Conservation (phyloP, 2,888 invertebrate species). For the Platerodrilus igneus region DNA sequence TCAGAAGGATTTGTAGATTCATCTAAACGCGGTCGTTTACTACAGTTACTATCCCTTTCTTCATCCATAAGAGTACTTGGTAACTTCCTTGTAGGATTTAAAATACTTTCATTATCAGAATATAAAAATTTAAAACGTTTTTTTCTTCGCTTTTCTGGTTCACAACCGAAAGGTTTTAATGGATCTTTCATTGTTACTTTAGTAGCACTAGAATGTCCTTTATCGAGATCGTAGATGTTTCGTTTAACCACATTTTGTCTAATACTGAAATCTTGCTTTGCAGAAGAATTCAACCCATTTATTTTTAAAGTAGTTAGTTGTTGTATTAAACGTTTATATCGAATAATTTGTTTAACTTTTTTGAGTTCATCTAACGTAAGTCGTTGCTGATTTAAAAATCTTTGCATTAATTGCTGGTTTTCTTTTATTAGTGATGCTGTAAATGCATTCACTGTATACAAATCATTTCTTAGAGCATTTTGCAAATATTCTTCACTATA, state of each 20-base stretch:
- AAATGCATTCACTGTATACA: slow-evolving; percentile 13
- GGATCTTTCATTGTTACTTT: slow-evolving; percentile 8
- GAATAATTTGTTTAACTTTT: slow-evolving; percentile 25
- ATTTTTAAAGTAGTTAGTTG: slow-evolving; percentile 12
- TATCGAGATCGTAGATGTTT: not conserved
- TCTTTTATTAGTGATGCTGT: slow-evolving; percentile 16
- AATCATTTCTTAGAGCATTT: slow-evolving; percentile 15
- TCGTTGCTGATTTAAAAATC: slow-evolving; percentile 23
- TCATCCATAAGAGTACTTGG: not conserved
- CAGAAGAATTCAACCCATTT: slow-evolving; percentile 5
- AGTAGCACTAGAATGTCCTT: slow-evolving; percentile 6
- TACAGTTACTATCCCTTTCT: no score
- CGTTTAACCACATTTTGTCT: not conserved
- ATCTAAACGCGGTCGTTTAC: slow-evolving; percentile 13
- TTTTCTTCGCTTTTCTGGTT: slow-evolving; percentile 15
- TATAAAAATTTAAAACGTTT: slow-evolving; percentile 27
- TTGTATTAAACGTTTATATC: slow-evolving; percentile 23
- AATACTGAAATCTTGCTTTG: not conserved
- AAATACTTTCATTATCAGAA: slow-evolving; percentile 21
- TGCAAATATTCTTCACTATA: slow-evolving; percentile 14
- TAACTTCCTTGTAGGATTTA: not conserved
- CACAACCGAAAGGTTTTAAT: slow-evolving; percentile 8
- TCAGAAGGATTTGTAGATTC: slow-evolving; percentile 7
- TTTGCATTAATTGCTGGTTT: slow-evolving; percentile 22
- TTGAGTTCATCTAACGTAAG: slow-evolving; percentile 21